Evolutionary conservation across 1,140 invertebrate genomes (phyloP), one percentile per base, ranked within the genome.

Genomic region (Drosophila burlai): DNA sequence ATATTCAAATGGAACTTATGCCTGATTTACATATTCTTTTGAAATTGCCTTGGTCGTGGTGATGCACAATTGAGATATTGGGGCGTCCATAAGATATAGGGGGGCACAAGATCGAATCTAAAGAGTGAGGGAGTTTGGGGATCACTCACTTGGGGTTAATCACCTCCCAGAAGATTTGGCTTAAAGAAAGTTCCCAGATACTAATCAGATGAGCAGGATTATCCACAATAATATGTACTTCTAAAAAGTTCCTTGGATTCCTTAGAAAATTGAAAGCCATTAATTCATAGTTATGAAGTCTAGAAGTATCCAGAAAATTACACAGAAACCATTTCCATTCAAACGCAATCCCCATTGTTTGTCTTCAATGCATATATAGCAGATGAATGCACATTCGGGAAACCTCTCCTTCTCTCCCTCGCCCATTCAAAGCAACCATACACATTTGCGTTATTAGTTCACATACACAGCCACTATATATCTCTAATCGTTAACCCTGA

Each of bases 1-100:
- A 80, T 79, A 79, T 80, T 52, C 38, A 65, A 73, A 72, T 75
- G 69, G 69, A 73, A 60, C 46, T 50, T 40, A 38, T 38, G 54
- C 34, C 54, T 50, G 67, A 73, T 73, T 73, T 73, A 50, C 54
- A 73, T 72, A 72, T 60, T 73, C 54, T 60, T 72, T 73, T 73
- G 54, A 61, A 68, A 73, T 73, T 73, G 69, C 69, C 67, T 29
- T 50, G 36, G 52, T 49, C 46, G 45, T 57, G 49, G n/a, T 40
- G 50, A 42, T 74, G 72, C 69, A 75, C 72, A 57, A 73, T 75
- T 75, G 72, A 75, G 69, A 47, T 75, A 49, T 64, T 38, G 15
- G 62, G 62, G 46, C 10, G 24, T 68, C 18, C 9, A 18, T 21
- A 36, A 43, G 29, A 59, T 29, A 45, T 8, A n/a, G 21, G 46